Conservation (phyloP, 2,113 vertebrate genomes). For the Apistogramma diplotaenia region DNA sequence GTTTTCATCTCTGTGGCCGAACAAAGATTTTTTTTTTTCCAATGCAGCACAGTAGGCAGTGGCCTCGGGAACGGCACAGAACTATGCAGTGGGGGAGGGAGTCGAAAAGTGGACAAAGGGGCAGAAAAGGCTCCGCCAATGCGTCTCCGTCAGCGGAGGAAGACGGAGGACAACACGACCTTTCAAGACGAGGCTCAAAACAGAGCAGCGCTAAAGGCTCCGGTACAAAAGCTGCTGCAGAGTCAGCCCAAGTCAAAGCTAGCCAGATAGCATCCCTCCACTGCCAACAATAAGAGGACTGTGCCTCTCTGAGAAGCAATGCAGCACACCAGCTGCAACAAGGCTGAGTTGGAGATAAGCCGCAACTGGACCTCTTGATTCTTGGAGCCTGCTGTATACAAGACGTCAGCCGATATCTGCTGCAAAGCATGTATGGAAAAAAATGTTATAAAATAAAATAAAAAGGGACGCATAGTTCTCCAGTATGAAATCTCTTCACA, state of each 20-base stretch:
- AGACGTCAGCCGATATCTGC: not conserved
- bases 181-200: slow-evolving; percentile 24
- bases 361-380: slow-evolving; percentile 6
- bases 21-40: not conserved
- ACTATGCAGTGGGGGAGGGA: not conserved
- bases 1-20: not conserved
- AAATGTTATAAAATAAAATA: not conserved
- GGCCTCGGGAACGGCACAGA: not conserved
- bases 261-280: slow-evolving; percentile 14
- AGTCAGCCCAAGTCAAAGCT: slow-evolving; percentile 31
- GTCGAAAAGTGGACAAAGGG: slow-evolving; percentile 2
- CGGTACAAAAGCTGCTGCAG: slow-evolving; percentile 36
- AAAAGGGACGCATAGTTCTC: not conserved
- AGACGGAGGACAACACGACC: slow-evolving; percentile 26
- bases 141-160: slow-evolving; percentile 37
- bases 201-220: slow-evolving; percentile 10
- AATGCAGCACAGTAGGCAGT: slow-evolving; percentile 19
- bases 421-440: not conserved
- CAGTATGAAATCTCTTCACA: not conserved
- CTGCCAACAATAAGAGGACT: slow-evolving; percentile 45
- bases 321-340: slow-evolving; percentile 5
- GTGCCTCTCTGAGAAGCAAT: slow-evolving; percentile 22
- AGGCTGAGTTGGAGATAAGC: slow-evolving; percentile 8
- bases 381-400: not conserved
- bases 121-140: slow-evolving; percentile 29